These are phyloP conservation scores for Antedon mediterranea DNA, from an alignment of 53 echinoderm and acorn worm species.

Conservation along the genomic window DNA sequence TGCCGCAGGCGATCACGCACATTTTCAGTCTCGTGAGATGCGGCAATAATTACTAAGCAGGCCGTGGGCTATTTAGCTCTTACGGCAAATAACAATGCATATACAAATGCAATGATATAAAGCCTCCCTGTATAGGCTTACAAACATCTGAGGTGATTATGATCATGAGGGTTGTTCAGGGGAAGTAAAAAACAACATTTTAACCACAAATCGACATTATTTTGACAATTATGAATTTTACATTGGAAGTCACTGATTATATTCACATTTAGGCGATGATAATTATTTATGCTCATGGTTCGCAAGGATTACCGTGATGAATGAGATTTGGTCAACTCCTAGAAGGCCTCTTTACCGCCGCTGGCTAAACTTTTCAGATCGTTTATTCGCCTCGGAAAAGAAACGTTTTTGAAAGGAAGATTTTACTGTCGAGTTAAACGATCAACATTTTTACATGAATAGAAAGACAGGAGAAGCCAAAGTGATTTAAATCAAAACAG, in stretches of 20 bases:
- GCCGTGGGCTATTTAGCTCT: conserved; percentile 65
- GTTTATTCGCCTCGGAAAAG: neutral
- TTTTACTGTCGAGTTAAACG: neutral
- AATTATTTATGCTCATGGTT: neutral
- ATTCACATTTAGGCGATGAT: neutral
- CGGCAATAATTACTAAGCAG: conserved; percentile 80
- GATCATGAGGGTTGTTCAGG: neutral
- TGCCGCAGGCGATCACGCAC: conserved; percentile 83
- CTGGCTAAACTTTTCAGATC: neutral
- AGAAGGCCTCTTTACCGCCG: neutral
- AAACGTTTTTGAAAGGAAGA: neutral
- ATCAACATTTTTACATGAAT: neutral
- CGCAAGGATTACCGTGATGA: neutral
- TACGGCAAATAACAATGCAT: conserved; percentile 94
- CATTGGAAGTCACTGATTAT: too few relatives aligned
- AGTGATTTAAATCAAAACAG: neutral
- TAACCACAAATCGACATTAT: neutral
- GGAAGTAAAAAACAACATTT: neutral
- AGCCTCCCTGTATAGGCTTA: conserved; percentile 69
- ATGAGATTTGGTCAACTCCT: neutral
- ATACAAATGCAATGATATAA: conserved; percentile 79
- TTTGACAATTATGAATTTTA: too few relatives aligned
- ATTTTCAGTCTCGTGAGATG: conserved; percentile 83
- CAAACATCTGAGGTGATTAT: conserved; percentile 12
- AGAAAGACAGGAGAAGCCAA: neutral